Percentiles rank a stretch among this genome's conserved stretches.
Evolutionary conservation across 2,797 vertebrate species (phyloP).

Genomic region (Hippoglossus hippoglossus): DNA sequence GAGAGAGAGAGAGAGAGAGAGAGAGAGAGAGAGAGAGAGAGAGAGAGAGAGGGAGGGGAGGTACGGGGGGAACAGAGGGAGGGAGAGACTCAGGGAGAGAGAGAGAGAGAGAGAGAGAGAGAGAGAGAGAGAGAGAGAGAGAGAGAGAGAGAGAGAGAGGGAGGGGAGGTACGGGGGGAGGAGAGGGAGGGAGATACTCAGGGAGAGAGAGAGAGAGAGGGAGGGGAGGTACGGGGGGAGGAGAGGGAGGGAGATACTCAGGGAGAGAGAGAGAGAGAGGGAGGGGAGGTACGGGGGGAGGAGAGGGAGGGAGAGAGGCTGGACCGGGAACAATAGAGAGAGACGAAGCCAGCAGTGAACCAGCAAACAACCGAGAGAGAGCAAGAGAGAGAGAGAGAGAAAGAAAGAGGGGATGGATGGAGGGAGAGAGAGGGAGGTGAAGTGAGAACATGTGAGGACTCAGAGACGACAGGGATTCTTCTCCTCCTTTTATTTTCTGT

Average conservation of each 20-base stretch:
- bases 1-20: conserved; percentile 16
- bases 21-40: conserved; percentile 73
- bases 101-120: too few relatives aligned
- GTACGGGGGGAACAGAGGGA: conserved; percentile 32
- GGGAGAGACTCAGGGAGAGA: conserved; percentile 46
- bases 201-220: too few relatives aligned
- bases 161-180: too few relatives aligned
- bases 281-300: background rate
- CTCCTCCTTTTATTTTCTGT: background rate
- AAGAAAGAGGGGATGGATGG: conserved; percentile 49
- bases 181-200: too few relatives aligned
- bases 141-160: too few relatives aligned
- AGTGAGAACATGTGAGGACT: conserved; percentile 60
- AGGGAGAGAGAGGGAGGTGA: conserved; percentile 25
- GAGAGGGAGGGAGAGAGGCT: conserved; percentile 68
- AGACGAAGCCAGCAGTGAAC: conserved; percentile 64
- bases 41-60: conserved; percentile 61
- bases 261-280: background rate
- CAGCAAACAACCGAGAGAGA: conserved; percentile 49
- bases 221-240: too few relatives aligned
- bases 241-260: conserved; percentile 57
- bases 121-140: too few relatives aligned
- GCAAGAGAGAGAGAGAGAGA: conserved; percentile 40
- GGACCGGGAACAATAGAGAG: conserved; percentile 82
- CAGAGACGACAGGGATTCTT: conserved; percentile 10